These are phyloP conservation scores for Phodopus roborovskii DNA, from an alignment of 2,113 vertebrate genomes.

Conservation along the genomic window DNA sequence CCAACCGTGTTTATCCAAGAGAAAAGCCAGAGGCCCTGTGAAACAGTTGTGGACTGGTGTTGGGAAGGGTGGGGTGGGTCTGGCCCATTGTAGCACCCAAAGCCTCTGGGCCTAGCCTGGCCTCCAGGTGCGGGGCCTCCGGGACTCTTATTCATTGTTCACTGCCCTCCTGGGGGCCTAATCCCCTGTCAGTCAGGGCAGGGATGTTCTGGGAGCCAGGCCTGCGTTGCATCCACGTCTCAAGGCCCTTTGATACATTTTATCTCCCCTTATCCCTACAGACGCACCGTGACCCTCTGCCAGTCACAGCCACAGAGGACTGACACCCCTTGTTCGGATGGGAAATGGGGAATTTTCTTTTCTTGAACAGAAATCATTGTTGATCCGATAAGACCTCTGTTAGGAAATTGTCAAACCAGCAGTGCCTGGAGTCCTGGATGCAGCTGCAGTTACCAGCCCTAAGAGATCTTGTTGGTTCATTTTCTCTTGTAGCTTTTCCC, in stretches of 20 bases:
- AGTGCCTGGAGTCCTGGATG: slow-evolving; percentile 78
- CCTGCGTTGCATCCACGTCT: slow-evolving; percentile 87
- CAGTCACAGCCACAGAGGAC: slow-evolving; percentile 78
- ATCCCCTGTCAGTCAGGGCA: slow-evolving; percentile 86
- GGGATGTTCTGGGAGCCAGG: slow-evolving; percentile 86
- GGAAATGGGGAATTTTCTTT: background rate
- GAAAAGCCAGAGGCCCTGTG: background rate
- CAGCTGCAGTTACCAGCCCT: slow-evolving; percentile 75
- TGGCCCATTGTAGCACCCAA: background rate
- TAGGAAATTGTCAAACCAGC: slow-evolving; percentile 81
- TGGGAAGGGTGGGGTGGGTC: background rate
- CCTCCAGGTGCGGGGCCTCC: slow-evolving; percentile 86
- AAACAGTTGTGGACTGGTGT: background rate
- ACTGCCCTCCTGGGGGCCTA: slow-evolving; percentile 83
- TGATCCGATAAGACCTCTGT: slow-evolving; percentile 85
- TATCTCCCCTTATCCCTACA: slow-evolving; percentile 85
- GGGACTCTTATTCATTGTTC: slow-evolving; percentile 84
- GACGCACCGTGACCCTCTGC: slow-evolving; percentile 84
- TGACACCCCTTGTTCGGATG: slow-evolving; percentile 58
- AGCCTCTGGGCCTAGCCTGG: no score
- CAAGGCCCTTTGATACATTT: slow-evolving; percentile 87
- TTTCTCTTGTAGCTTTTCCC: slow-evolving; percentile 68
- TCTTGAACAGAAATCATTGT: slow-evolving; percentile 83
- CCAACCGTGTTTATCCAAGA: slow-evolving; percentile 45
- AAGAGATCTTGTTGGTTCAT: slow-evolving; percentile 81